Conservation (phyloP, 2,113 vertebrate species). For the Pyrgilauda ruficollis region DNA sequence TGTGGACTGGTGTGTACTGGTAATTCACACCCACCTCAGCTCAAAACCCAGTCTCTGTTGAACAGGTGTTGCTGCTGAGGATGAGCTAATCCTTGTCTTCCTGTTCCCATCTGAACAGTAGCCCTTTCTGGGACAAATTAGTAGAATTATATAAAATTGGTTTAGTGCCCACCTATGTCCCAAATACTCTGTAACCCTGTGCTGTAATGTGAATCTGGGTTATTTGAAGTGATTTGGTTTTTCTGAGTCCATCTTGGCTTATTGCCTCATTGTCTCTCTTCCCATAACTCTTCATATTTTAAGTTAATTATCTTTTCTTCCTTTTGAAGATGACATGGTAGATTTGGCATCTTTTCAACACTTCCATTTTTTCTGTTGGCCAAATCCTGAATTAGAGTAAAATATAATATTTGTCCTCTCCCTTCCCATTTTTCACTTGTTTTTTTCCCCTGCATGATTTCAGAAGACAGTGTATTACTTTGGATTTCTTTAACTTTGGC, state of each 20-base stretch:
- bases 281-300: background rate
- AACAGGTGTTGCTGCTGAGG: background rate
- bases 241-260: background rate
- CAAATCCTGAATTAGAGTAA: background rate
- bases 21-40: background rate
- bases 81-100: background rate
- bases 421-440: background rate
- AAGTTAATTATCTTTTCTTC: background rate
- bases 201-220: background rate
- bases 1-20: background rate
- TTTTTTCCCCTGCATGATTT: background rate
- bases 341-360: background rate
- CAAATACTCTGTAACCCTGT: background rate
- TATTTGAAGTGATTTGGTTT: background rate
- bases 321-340: background rate
- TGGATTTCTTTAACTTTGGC: background rate
- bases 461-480: background rate
- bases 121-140: background rate
- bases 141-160: background rate
- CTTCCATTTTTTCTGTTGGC: background rate
- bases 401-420: background rate
- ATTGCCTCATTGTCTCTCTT: background rate
- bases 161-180: background rate
- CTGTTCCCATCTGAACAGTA: background rate
- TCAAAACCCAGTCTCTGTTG: background rate